These are phyloP conservation scores for Dendroctonus valens DNA, from an alignment of 1,140 invertebrate species.

Conservation along the genomic window DNA sequence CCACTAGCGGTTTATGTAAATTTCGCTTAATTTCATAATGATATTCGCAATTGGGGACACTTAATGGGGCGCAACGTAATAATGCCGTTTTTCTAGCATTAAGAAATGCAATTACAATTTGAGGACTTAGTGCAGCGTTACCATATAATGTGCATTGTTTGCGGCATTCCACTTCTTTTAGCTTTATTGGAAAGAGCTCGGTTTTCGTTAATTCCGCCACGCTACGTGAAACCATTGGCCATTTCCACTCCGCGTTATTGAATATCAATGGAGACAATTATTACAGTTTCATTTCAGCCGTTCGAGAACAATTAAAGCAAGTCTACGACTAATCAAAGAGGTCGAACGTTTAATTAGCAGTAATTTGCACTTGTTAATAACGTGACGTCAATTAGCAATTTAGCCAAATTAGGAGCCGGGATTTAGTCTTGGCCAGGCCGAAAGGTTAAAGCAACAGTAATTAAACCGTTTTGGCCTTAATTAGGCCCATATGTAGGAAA, in stretches of 20 bases:
- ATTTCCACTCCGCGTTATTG: too few species aligned
- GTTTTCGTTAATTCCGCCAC: too few species aligned
- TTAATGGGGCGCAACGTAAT: slow-evolving; percentile 12
- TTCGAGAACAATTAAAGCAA: slow-evolving; percentile 20
- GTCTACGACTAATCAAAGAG: slow-evolving; percentile 18
- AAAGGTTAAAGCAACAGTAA: slow-evolving; percentile 13
- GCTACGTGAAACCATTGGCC: too few species aligned
- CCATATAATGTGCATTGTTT: slow-evolving; percentile 10
- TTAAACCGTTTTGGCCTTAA: not conserved
- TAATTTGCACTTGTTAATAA: slow-evolving; percentile 30
- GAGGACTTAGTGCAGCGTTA: slow-evolving; percentile 22
- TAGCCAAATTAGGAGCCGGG: slow-evolving; percentile 18
- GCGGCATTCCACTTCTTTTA: not conserved
- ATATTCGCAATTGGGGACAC: slow-evolving; percentile 17
- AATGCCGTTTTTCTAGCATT: slow-evolving; percentile 17
- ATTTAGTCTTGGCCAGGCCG: slow-evolving; percentile 5
- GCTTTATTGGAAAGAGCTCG: too few species aligned
- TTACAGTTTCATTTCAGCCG: not conserved
- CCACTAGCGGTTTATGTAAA: slow-evolving; percentile 15
- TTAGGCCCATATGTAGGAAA: too few species aligned
- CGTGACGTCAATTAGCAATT: slow-evolving; percentile 29
- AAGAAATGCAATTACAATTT: slow-evolving; percentile 23
- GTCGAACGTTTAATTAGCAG: slow-evolving; percentile 19
- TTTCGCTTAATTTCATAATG: slow-evolving; percentile 19
- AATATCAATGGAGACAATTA: too few species aligned